Evolutionary conservation across 2,113 vertebrate species (phyloP).

Genomic region (Chitala chitala): DNA sequence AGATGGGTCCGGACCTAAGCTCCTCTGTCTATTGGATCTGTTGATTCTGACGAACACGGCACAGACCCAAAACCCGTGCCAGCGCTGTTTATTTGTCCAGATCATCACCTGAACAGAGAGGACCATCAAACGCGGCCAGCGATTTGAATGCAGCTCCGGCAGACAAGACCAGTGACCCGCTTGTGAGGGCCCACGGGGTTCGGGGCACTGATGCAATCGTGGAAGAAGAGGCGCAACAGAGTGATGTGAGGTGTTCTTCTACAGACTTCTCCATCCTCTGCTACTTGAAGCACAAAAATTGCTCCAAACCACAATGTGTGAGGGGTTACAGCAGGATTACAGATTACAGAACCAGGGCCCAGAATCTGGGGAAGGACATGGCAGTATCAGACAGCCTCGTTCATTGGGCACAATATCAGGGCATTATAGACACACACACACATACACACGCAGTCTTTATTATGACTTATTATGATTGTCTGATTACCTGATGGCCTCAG

Average conservation of each 20-base stretch:
- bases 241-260: neutral
- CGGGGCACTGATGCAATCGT: constrained; percentile 40
- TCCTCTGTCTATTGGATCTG: no score
- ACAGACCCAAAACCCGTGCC: neutral
- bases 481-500: neutral
- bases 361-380: neutral
- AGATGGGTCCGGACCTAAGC: no score
- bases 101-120: neutral
- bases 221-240: constrained; percentile 38
- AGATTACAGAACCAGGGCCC: neutral
- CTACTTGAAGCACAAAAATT: neutral
- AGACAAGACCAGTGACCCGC: neutral
- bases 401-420: neutral
- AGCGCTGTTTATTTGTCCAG: neutral
- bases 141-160: no score
- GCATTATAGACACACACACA: neutral
- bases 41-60: neutral
- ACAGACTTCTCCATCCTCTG: neutral
- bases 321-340: neutral
- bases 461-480: neutral
- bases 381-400: neutral
- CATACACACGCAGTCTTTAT: no score
- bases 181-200: neutral
- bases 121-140: neutral
- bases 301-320: neutral